Evolutionary conservation across 2,888 invertebrate genomes (phyloP), one percentile per base, ranked within the genome.

Genomic region (Saturnia pavonia): DNA sequence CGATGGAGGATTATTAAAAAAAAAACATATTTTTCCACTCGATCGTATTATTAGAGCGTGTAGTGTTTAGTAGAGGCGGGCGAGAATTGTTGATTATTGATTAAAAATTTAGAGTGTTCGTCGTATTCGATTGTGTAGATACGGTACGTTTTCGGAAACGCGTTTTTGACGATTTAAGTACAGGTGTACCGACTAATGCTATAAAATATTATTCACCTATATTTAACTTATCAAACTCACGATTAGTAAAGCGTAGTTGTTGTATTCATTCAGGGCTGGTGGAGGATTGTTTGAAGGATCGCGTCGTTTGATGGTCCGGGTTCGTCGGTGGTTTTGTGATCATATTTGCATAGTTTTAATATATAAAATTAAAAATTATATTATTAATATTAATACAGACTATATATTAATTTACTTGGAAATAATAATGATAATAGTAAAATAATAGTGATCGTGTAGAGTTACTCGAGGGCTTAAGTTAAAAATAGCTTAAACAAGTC

Each of bases 11-110:
- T 91, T 88, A 60, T 65, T 65, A 65, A 89, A 91, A 90, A 65
- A 65, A 89, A 91, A 89, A 91, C 91, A 85, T 93, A 93, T 93
- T 93, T 94, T 94, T 94, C 92, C 94, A 93, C 92, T 94, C 87
- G 91, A 91, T 89, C 89, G 90, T 91, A 91, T 86, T 87, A 88
- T 85, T 85, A 88, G 89, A 87, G 90, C 90, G 90, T 88, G 91
- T 92, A 92, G 91, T 89, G 88, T 90, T 27, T 60, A 54, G 54
- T 92, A 92, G 91, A 88, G 89, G 86, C 86, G 91, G 90, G 90
- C 91, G 92, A 60, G 25, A 60, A 89, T 94, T 94, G 94, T 94
- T 94, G 94, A 94, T 94, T 93, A 93, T 93, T 94, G 94, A 91
- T 90, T n/a, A 92, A 92, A 90, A 92, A 90, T 90, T 91, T 92